Conservation (phyloP, 2,113 vertebrate genomes). For the Psilopogon haemacephalus region DNA sequence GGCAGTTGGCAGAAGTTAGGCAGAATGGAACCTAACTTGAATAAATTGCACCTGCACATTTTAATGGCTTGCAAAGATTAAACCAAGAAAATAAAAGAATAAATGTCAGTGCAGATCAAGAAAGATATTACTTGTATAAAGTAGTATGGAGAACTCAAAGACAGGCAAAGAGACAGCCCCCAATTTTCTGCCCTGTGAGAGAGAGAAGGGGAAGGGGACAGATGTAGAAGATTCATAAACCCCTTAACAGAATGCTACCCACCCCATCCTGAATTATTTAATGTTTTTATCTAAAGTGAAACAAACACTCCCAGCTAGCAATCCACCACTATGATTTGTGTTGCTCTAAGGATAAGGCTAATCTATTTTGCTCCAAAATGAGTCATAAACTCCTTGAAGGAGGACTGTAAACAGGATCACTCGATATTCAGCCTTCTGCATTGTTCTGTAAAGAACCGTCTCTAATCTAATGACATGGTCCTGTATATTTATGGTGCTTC, state of each 20-base stretch:
- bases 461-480: background rate
- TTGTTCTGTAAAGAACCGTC: background rate
- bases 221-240: background rate
- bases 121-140: background rate
- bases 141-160: background rate
- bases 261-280: background rate
- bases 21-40: background rate
- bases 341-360: background rate
- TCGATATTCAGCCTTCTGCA: background rate
- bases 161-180: background rate
- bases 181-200: background rate
- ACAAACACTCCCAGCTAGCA: background rate
- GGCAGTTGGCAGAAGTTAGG: background rate
- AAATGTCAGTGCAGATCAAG: accelerated
- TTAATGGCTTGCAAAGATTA: background rate
- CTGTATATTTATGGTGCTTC: background rate
- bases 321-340: background rate
- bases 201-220: background rate
- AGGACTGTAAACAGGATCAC: background rate
- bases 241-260: background rate
- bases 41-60: background rate
- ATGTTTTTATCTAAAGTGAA: background rate
- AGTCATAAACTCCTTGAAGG: background rate
- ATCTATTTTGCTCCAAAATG: background rate
- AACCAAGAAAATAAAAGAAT: background rate